Evolutionary conservation across 2,888 invertebrate genomes (phyloP).

Genomic region (Melinopterus prodromus): DNA sequence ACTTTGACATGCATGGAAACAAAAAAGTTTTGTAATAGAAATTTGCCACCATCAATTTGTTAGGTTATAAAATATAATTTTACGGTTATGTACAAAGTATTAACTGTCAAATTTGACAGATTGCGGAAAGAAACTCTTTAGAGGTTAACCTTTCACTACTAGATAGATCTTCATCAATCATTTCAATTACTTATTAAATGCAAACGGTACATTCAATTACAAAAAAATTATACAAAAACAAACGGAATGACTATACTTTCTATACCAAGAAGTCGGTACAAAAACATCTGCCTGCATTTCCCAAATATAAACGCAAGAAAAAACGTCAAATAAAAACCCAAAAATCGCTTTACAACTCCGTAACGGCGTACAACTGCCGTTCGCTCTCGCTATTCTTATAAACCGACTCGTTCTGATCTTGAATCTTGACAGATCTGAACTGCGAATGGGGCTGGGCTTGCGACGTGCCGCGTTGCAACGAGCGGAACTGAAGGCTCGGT

Average conservation of each 20-base stretch:
- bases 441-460: slow-evolving; percentile 52
- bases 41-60: too few species aligned
- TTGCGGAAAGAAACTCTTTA: not conserved
- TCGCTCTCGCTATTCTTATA: slow-evolving; percentile 61
- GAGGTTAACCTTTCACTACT: not conserved
- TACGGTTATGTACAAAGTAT: not conserved
- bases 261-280: not conserved
- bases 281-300: slow-evolving; percentile 58
- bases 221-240: slow-evolving; percentile 1
- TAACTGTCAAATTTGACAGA: not conserved
- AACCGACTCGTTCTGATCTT: slow-evolving; percentile 58
- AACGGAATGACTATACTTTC: slow-evolving; percentile 16
- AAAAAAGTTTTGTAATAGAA: too few species aligned
- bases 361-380: slow-evolving; percentile 74
- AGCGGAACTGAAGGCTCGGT: slow-evolving; percentile 54
- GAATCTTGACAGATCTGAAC: slow-evolving; percentile 58
- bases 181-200: slow-evolving; percentile 13
- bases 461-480: slow-evolving; percentile 61
- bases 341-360: slow-evolving; percentile 66
- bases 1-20: too few species aligned
- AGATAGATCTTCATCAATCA: not conserved
- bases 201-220: slow-evolving; percentile 20
- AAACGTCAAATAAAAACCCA: slow-evolving; percentile 30
- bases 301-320: slow-evolving; percentile 53
- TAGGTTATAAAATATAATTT: too few species aligned